A percentile compares a stretch with the other conserved stretches of the same genome.
These are phyloP conservation scores for Serranochromis macrocephalus DNA, from an alignment of 2,113 vertebrate genomes.

Conservation along the genomic window DNA sequence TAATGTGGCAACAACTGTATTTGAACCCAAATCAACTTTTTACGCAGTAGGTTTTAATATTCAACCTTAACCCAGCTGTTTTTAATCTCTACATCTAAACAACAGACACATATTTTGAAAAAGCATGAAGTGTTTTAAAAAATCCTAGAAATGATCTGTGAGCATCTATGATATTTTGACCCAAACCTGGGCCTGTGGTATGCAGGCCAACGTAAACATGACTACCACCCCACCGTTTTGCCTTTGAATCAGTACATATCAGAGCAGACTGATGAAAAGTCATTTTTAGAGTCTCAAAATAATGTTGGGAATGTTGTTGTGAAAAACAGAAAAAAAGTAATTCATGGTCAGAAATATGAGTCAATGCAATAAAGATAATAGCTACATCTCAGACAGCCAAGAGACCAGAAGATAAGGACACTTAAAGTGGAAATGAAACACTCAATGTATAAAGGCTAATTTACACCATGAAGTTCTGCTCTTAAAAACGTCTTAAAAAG, in stretches of 20 bases:
- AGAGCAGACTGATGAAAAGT: background rate
- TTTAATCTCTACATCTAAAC: background rate
- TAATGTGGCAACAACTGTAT: background rate
- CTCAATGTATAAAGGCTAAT: background rate
- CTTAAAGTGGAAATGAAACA: background rate
- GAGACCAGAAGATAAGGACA: background rate
- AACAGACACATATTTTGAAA: background rate
- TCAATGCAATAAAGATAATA: background rate
- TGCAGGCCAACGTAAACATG: background rate
- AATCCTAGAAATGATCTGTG: background rate
- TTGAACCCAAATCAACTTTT: background rate
- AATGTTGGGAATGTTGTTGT: background rate
- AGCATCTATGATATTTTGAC: background rate
- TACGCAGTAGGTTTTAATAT: background rate
- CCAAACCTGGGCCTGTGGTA: background rate
- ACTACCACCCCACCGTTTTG: background rate
- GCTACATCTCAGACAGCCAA: background rate
- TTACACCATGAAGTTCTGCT: background rate
- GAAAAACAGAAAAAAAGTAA: background rate
- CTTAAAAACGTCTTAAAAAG: background rate
- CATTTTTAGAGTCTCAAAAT: background rate
- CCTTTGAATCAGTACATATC: background rate
- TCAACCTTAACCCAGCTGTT: background rate
- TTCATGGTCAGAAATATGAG: background rate
- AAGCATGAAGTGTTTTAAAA: background rate